Base-by-base conservation (phyloP, 2,797 vertebrate species). In the Phrynocephalus guinanensis region DNA sequence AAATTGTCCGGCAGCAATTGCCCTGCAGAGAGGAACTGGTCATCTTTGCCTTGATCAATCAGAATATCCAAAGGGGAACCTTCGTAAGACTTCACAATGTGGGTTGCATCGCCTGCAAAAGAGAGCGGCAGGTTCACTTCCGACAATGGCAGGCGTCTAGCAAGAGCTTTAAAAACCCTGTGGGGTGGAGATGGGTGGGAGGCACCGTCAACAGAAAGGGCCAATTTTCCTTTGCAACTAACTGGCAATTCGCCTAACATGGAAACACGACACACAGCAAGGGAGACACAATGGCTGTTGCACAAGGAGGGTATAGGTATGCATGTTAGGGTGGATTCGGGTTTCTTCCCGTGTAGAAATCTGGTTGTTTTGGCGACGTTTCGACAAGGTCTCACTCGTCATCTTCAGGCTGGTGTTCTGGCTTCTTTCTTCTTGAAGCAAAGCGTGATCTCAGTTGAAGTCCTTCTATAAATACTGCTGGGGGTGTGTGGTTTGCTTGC, bases 1-100 rank as follows among this genome's bases (percentile, higher is more conserved):
- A 99, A 97, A 95, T 99, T 99, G 89, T 99, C 98, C 0, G 98
- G 99, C 75, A 99, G 96, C 28, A 99, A 96, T 94, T 99, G 98
- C 9, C 98, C 98, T 1, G 98, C 98, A 0, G 97, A 97, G 52
- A 99, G 97, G 95, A 99, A 99, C 96, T 99, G 97, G 93, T 99
- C 99, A 2, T 99, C 98, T 1, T 98, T 97, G 66, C 99, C 99
- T 96, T 99, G 99, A 93, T 99, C 99, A 50, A 99, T 98, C 85
- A 99, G 93, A 93, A 99, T 96, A 96, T 99, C 98, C 0, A 99
- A 96, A 91, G 95, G 96, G 66, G 98, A 95, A 1, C 97, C 98
- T 0, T 97, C 96, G 87, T 98, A 99, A 2, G 97, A 94, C 9
- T 95, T 97, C 8, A 97, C 98, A 91, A 99, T 92, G 52, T 95